Evolutionary conservation across 1,140 invertebrate genomes (phyloP), one percentile per base, ranked within the genome.

Genomic region (Chionoecetes opilio): DNA sequence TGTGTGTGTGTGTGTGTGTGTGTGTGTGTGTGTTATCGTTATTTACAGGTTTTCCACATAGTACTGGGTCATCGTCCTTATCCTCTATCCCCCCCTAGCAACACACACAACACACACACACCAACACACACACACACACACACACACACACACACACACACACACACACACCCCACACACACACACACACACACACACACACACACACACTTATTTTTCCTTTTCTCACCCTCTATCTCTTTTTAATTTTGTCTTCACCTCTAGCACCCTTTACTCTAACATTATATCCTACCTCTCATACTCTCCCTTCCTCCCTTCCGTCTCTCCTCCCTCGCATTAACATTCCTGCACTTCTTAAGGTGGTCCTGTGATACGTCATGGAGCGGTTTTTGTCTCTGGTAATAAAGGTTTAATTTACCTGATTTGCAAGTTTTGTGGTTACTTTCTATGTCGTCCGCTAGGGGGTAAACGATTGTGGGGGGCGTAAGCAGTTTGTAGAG

Each of bases 91-190:
- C n/a, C 11, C 2, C 2, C 46, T 0, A 53, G n/a, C 88, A 8
- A 26, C 32, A 31, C 41, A 46, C 88, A 88, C 41, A 37, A 11
- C 82, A 84, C 82, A 84, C 82, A 84, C 82, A 84, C 82, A 84
- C 82, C 21, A 17, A 84, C 82, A 84, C 82, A 84, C 82, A 84
- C 82, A 84, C 82, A 84, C 82, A 84, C 82, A 84, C 82, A 84
- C 82, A 84, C 82, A 84, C 84, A 86, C 84, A 86, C 84, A 86
- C 84, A 84, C 84, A 86, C 84, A 86, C 84, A 32, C 84, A 85
- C 84, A 85, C 84, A 21, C 84, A 21, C 84, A 21, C 84, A 85
- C 84, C 84, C 3, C 84, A 21, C 84, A 85, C 31, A 85, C 34
- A 32, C 31, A 85, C 31, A 32, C 84, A 85, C 34, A 32, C 84